Evolutionary conservation across 2,797 vertebrate species (phyloP).

Genomic region (Coendou prehensilis): DNA sequence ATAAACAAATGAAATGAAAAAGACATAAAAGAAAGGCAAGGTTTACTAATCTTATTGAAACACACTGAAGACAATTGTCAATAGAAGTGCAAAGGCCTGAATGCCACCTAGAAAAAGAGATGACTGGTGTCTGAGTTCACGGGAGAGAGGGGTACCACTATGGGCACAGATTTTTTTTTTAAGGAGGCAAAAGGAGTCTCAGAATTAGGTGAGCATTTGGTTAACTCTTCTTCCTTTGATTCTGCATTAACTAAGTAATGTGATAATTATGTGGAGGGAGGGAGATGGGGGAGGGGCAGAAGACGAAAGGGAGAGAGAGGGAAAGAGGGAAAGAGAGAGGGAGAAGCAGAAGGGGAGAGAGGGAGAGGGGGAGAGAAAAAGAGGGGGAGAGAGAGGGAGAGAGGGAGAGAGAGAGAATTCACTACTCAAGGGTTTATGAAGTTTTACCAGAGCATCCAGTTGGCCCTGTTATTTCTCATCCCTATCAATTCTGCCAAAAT

Average conservation of each 20-base stretch:
- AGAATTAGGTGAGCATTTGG: neutral
- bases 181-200: neutral
- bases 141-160: neutral
- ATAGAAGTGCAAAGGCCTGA: neutral
- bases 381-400: too few species aligned
- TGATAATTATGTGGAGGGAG: neutral
- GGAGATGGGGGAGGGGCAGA: neutral
- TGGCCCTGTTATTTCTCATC: neutral
- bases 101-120: neutral
- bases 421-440: neutral
- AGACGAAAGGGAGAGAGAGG: too few species aligned
- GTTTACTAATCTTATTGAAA: neutral
- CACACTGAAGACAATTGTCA: neutral
- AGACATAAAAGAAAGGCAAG: neutral
- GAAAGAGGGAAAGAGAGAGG: neutral
- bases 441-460: constrained; percentile 15
- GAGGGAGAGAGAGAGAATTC: neutral
- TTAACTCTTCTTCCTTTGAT: constrained; percentile 54
- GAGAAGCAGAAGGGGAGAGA: too few species aligned
- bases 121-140: neutral
- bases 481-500: constrained; percentile 16
- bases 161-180: neutral
- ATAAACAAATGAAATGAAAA: neutral
- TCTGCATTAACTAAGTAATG: constrained; percentile 11
- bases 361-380: too few species aligned